Evolutionary conservation across 2,888 invertebrate genomes (phyloP), one percentile per base, ranked within the genome.

Genomic region (Ophioninae sp.): DNA sequence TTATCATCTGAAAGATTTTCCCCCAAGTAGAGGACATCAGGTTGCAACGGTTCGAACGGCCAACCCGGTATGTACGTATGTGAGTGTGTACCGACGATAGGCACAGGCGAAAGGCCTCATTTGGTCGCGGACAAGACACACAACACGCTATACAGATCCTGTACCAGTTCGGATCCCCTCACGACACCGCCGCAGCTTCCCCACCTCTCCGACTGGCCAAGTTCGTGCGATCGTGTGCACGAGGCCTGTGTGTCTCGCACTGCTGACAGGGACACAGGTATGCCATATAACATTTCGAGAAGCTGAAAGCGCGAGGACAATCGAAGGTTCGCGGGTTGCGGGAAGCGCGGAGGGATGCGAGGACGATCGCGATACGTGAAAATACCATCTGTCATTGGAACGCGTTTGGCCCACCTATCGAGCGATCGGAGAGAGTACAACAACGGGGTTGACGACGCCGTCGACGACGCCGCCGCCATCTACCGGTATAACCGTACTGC

Each of bases 341-440:
- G 41, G 41, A 41, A 30, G 30, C 41, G 41, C 8, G 8, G 41
- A 58, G 74, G 75, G 81, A 56, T 65, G 68, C 79, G 22, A 59
- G 79, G 79, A 89, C 90, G 90, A 91, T 91, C 91, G 89, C 88
- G 90, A 91, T 91, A 91, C 90, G 90, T 89, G 89, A 90, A 91
- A 91, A 91, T 91, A 90, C 91, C 91, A 91, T 91, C 91, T 91
- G 91, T 91, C 90, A 90, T 91, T 90, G 88, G 90, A 86, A 85
- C 85, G 83, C 87, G 88, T 87, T 87, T 89, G 88, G 87, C 87
- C 88, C 89, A 88, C 87, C 87, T 87, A 83, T 80, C 83, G 51
- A 51, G 51, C 51, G 51, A 51, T 51, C 51, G 51, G 17, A 17
- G 51, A 51, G 51, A 51, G 51, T 51, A 51, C 84, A 56, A 23